phyloP scores from a whole-genome alignment of 1,140 invertebrate species.

The Trichoplusia ni region DNA sequence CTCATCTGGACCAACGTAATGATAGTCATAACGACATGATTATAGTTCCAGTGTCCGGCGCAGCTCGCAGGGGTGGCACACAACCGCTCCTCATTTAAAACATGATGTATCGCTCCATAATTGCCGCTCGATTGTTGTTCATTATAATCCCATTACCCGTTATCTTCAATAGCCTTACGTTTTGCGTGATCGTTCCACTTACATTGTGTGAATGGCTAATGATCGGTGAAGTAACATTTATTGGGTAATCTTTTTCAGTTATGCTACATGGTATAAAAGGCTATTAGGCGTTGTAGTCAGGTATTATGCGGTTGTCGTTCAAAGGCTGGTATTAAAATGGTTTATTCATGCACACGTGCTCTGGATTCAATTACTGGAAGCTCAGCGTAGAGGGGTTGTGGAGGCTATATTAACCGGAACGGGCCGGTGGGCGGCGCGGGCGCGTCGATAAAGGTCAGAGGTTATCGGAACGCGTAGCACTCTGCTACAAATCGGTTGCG shows the following conservation, averaged over 20 bases:
- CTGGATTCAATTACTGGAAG: slow-evolving; percentile 57
- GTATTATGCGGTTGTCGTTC: slow-evolving; percentile 27
- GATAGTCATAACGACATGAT: neutral
- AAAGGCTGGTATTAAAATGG: slow-evolving; percentile 44
- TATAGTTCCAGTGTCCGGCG: neutral
- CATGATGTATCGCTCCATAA: slow-evolving; percentile 35
- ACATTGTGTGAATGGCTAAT: neutral
- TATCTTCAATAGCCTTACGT: slow-evolving; percentile 36
- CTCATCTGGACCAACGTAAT: neutral
- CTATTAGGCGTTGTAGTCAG: slow-evolving; percentile 1
- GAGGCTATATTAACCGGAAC: slow-evolving; percentile 48
- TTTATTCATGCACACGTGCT: slow-evolving; percentile 56
- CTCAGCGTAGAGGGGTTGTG: slow-evolving; percentile 32
- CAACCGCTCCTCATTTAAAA: slow-evolving; percentile 29
- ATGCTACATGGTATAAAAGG: neutral
- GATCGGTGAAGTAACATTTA: slow-evolving; percentile 11
- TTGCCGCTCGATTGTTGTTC: slow-evolving; percentile 37
- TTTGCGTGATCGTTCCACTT: slow-evolving; percentile 1
- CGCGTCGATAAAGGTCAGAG: slow-evolving; percentile 57
- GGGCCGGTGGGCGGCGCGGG: slow-evolving; percentile 15
- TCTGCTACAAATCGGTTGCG: slow-evolving; percentile 35
- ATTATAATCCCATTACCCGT: slow-evolving; percentile 46
- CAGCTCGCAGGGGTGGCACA: neutral
- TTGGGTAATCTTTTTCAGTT: neutral
- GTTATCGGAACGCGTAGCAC: slow-evolving; percentile 37